Evolutionary conservation across 2,113 vertebrate species (phyloP), one percentile per base, ranked within the genome.

Genomic region (human (Homo sapiens)): DNA sequence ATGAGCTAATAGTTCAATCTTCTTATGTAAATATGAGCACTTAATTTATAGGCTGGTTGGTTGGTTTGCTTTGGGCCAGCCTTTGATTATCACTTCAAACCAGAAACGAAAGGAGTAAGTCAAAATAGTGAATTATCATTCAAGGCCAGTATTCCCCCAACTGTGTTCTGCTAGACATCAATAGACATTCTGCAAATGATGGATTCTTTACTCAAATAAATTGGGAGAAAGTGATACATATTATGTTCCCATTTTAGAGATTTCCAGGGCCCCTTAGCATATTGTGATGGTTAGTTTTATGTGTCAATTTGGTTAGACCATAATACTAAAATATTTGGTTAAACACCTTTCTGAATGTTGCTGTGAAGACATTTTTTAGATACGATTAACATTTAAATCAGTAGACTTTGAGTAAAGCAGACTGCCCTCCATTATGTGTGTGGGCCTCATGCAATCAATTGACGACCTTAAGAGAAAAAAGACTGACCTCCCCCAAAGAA

Each of bases 1-100:
- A 85, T 50, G 27, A 78, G 50, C 27, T 95, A 92, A 93, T 32
- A 61, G 27, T 72, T 94, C 96, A 25, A 61, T 90, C 40, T 57
- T 38, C 50, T 22, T 88, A 25, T 2, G 72, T 40, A 38, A 64
- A 35, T 48, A 75, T 45, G 48, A 72, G 6, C 11, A 35, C 30
- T 82, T 90, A 48, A 87, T 43, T 52, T 50, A 20, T 38, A n/a
- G 27, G 16, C 25, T 38, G n/a, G 4, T 32, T 22, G 55, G 10
- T 72, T 84, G 81, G 32, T 75, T 75, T 30, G 35, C 50, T 81
- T 64, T 17, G 17, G n/a, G 45, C 11, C 82, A 50, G 38, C 11
- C 73, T 97, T 94, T 55, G 18, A 87, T 50, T 40, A 52, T 89
- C 72, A 72, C 27, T 79, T 83, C 50, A 61, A 70, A 30, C 38